Conservation (phyloP, 2,888 invertebrate genomes). For the Folsomia manolachei region DNA sequence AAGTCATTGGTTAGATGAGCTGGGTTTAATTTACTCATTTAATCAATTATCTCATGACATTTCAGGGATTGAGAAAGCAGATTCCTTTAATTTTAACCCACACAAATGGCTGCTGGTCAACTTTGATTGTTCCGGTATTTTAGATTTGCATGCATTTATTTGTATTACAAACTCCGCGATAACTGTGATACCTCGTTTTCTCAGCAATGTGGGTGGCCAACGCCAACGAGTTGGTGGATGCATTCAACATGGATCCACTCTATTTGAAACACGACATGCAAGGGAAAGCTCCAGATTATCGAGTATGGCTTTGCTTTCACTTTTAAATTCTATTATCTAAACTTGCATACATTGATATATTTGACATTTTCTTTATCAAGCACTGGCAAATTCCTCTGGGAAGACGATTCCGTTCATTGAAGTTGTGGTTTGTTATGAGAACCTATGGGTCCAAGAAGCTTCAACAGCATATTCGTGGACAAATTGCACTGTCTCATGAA, state of each 20-base stretch:
- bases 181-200: background rate
- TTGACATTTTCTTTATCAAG: conserved; percentile 52
- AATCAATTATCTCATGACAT: too few relatives aligned
- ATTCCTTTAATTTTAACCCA: conserved; percentile 98
- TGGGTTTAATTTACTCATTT: too few relatives aligned
- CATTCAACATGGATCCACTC: conserved; percentile 95
- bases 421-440: conserved; percentile 92
- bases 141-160: conserved; percentile 57
- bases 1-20: too few relatives aligned
- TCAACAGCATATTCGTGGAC: conserved; percentile 80
- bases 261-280: conserved; percentile 93
- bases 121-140: conserved; percentile 90
- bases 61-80: conserved; percentile 82
- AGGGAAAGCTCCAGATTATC: conserved; percentile 85
- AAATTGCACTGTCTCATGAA: conserved; percentile 78
- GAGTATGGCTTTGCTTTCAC: conserved; percentile 61
- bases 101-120: conserved; percentile 99
- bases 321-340: too few relatives aligned
- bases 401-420: conserved; percentile 84
- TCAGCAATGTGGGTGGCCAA: conserved; percentile 64
- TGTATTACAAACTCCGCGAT: background rate
- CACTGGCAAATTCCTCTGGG: conserved; percentile 98
- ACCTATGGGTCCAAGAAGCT: conserved; percentile 84
- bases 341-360: too few relatives aligned
- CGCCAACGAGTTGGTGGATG: conserved; percentile 84